Percentiles rank a stretch among this genome's conserved stretches.
phyloP scores from a whole-genome alignment of 2,888 invertebrate species.

The Beris chalybata region DNA sequence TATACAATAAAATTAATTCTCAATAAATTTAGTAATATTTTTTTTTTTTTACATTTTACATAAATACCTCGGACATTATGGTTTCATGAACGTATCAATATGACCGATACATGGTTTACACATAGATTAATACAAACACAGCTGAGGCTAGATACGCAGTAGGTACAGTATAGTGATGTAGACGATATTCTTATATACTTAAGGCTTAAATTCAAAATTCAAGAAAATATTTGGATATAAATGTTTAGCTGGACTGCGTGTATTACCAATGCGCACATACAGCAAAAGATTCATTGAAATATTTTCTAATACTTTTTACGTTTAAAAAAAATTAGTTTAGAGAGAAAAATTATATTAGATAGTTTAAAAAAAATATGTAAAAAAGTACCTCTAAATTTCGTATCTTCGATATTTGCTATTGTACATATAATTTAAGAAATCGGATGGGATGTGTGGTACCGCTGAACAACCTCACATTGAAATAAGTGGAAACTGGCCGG shows the following conservation, averaged over 20 bases:
- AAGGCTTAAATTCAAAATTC: neutral
- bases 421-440: conserved; percentile 10
- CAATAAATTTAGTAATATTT: conserved; percentile 6
- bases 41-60: conserved; percentile 22
- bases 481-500: conserved; percentile 8
- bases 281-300: conserved; percentile 25
- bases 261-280: conserved; percentile 7
- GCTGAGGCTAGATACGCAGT: conserved; percentile 15
- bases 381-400: conserved; percentile 28
- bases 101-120: conserved; percentile 13
- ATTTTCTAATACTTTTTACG: conserved; percentile 14
- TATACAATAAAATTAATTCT: neutral
- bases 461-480: conserved; percentile 24
- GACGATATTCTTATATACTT: conserved; percentile 6
- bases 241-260: conserved; percentile 14
- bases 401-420: conserved; percentile 23
- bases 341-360: conserved; percentile 12
- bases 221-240: conserved; percentile 24
- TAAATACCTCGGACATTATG: conserved; percentile 27
- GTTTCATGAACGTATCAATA: conserved; percentile 25
- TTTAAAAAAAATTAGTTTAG: conserved; percentile 15
- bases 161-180: conserved; percentile 18
- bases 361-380: conserved; percentile 25
- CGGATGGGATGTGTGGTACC: conserved; percentile 19
- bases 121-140: conserved; percentile 23